Percentiles rank a stretch among this genome's conserved stretches.
Evolutionary conservation across 2,888 invertebrate species (phyloP).

Genomic region (Aspidapion aeneum): DNA sequence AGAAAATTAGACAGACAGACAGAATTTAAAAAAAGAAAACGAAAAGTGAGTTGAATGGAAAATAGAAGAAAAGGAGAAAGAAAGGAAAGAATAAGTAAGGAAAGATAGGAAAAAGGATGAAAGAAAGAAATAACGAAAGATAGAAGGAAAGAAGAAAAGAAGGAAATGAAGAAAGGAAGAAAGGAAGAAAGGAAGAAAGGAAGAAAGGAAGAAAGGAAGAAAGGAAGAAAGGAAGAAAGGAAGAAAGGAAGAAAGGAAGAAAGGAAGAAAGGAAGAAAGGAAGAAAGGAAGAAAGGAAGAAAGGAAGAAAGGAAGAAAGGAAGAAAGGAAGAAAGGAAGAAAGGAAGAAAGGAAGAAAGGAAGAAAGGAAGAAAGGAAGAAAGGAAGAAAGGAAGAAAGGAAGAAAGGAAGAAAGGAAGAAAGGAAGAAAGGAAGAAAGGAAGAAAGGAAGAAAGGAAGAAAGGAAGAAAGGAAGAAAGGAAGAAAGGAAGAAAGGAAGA

Average conservation of each 20-base stretch:
- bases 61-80: neutral
- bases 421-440: neutral
- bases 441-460: neutral
- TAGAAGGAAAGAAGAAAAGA: neutral
- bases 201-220: neutral
- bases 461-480: neutral
- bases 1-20: too few species aligned
- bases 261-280: neutral
- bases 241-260: neutral
- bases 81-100: neutral
- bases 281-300: neutral
- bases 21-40: too few species aligned
- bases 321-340: neutral
- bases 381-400: neutral
- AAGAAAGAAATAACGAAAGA: too few species aligned
- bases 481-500: neutral
- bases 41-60: neutral
- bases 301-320: neutral
- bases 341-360: neutral
- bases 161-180: too few species aligned
- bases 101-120: neutral
- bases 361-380: neutral
- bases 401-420: neutral
- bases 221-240: slow-evolving; percentile 18
- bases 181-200: neutral